Conservation (phyloP, 2,113 vertebrate species). For the Hucho hucho region DNA sequence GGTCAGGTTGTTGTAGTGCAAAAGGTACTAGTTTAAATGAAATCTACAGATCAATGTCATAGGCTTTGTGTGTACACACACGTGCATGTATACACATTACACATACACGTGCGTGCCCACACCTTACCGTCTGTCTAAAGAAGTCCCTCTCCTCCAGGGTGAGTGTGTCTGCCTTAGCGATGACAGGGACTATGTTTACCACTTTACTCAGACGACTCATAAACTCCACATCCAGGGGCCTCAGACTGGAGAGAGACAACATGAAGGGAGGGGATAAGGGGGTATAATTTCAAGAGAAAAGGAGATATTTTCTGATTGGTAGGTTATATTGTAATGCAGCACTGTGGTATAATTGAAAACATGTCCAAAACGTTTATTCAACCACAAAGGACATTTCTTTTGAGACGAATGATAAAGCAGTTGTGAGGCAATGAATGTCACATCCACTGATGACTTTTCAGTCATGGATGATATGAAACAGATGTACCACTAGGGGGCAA, state of each 20-base stretch:
- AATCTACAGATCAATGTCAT: too few relatives aligned
- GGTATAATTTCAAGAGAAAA: too few relatives aligned
- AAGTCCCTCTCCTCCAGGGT: constrained; percentile 93
- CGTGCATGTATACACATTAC: neutral
- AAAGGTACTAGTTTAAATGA: neutral
- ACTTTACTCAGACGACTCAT: constrained; percentile 97
- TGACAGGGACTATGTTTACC: constrained; percentile 96
- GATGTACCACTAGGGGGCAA: constrained; percentile 49
- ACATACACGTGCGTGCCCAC: neutral
- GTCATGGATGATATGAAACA: neutral
- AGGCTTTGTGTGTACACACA: neutral
- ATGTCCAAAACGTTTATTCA: too few relatives aligned
- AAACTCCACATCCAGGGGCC: constrained; percentile 95
- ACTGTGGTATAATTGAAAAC: too few relatives aligned
- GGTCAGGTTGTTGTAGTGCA: neutral
- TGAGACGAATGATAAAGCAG: too few relatives aligned
- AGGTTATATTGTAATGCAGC: too few relatives aligned
- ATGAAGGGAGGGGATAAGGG: neutral
- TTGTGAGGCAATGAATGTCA: constrained; percentile 88
- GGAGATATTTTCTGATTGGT: too few relatives aligned
- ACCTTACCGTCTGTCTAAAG: constrained; percentile 90
- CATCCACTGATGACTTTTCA: constrained; percentile 81
- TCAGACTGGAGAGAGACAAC: constrained; percentile 71
- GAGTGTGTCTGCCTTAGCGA: constrained; percentile 93
- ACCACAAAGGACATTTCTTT: too few relatives aligned